Evolutionary conservation across 2,113 vertebrate genomes (phyloP), one percentile per base, ranked within the genome.

Genomic region (Choloepus hoffmanni): DNA sequence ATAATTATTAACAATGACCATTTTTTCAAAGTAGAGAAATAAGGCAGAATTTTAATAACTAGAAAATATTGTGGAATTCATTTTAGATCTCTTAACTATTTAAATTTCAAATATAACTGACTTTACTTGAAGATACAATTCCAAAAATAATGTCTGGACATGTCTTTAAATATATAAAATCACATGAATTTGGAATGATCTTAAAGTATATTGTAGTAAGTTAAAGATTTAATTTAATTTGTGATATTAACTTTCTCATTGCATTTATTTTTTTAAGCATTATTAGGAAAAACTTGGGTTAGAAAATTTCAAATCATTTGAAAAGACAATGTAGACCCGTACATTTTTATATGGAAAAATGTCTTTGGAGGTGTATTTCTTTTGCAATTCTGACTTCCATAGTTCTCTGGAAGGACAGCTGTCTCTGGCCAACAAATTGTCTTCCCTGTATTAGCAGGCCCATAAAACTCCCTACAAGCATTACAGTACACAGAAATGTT

Each of bases 1-100:
- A 60, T 62, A 72, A 45, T 58, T 82, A 89, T 5, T 50, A 74
- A 74, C 96, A 93, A 74, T 63, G 18, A 79, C 58, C 45, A 26
- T 40, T 81, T 72, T 55, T 95, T 93, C 30, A 85, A 53, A 81
- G 14, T 13, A 81, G 63, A 43, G 8, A 95, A 91, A 70, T 60
- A 84, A 68, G 12, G 7, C 14, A 95, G 53, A 89, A 89, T 85
- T 90, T 96, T 85, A 95, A 86, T 48, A 89, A 77, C 19, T 90
- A 85, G 55, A 84, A 88, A 90, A 89, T 83, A n/a, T 26, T 85
- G 23, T 74, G 26, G 40, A 95, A 85, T 95, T n/a, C 36, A 62
- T 84, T 53, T 67, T 48, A 90, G 63, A 74, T 90, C 16, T 86
- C 89, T 92, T 43, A 85, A 85, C 67, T 92, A 83, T 43, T 36